Percentiles rank a stretch among this genome's conserved stretches.
Evolutionary conservation across 2,113 vertebrate genomes (phyloP).

Genomic region (Sphaerodactylus townsendi): DNA sequence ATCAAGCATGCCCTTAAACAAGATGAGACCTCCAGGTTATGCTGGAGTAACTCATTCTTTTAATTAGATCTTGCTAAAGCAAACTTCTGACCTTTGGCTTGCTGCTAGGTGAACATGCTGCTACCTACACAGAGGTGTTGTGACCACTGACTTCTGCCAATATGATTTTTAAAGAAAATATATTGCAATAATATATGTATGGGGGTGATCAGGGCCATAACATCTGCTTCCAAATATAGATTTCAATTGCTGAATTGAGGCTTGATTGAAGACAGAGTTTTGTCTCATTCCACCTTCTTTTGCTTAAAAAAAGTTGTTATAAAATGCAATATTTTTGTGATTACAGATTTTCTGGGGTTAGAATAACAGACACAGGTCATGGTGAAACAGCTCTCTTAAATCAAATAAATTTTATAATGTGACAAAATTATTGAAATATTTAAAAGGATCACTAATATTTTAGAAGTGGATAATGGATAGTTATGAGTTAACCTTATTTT

Average conservation of each 20-base stretch:
- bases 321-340: not conserved
- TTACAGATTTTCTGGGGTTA: not conserved
- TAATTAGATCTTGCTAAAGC: too few species aligned
- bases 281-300: not conserved
- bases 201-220: too few species aligned
- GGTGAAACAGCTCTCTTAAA: constrained; percentile 1
- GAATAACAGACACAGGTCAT: not conserved
- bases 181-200: too few species aligned
- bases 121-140: too few species aligned
- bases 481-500: constrained; percentile 38
- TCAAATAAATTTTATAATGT: constrained; percentile 1
- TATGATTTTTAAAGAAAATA: too few species aligned
- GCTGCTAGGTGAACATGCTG: too few species aligned
- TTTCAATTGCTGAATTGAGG: not conserved
- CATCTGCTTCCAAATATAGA: not conserved
- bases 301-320: not conserved
- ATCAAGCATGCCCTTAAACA: too few species aligned
- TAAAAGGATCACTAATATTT: constrained; percentile 12
- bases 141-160: too few species aligned
- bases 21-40: too few species aligned
- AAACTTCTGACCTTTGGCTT: too few species aligned
- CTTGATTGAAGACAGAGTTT: not conserved
- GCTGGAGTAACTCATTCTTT: too few species aligned
- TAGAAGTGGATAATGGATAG: not conserved
- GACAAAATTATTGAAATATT: not conserved